These are phyloP conservation scores for Phymastichus coffea DNA, from an alignment of 1,140 invertebrate species.

Conservation along the genomic window DNA sequence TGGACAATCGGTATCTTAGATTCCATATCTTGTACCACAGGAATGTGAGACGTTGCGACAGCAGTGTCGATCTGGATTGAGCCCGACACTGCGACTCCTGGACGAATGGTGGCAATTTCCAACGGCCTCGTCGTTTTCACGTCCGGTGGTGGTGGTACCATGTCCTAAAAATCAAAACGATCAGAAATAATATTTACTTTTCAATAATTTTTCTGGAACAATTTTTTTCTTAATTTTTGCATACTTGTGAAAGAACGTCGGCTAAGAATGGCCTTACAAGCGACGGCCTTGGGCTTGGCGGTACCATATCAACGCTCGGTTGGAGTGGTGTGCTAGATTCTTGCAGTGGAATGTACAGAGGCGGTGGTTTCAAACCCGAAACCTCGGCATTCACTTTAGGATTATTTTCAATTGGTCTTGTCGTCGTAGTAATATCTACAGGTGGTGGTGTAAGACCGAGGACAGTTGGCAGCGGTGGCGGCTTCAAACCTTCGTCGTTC, in stretches of 20 bases:
- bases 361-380: constrained; percentile 43
- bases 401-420: constrained; percentile 24
- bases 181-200: background rate
- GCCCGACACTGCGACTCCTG: constrained; percentile 47
- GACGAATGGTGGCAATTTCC: constrained; percentile 44
- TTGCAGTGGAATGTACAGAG: constrained; percentile 46
- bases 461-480: constrained; percentile 46
- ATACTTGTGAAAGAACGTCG: constrained; percentile 50
- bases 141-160: constrained; percentile 46
- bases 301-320: constrained; percentile 48
- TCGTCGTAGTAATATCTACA: constrained; percentile 46
- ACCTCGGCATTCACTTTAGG: constrained; percentile 34
- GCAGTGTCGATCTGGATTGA: constrained; percentile 55
- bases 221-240: too few species aligned
- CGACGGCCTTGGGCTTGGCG: constrained; percentile 46
- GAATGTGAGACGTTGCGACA: constrained; percentile 50
- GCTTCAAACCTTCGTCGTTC: constrained; percentile 43
- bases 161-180: constrained; percentile 40
- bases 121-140: constrained; percentile 40
- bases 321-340: constrained; percentile 37
- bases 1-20: constrained; percentile 54
- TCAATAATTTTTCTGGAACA: background rate
- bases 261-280: constrained; percentile 47
- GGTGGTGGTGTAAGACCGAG: constrained; percentile 51
- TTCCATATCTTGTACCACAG: constrained; percentile 50